A percentile compares a stretch with the other conserved stretches of the same genome.
phyloP scores from a whole-genome alignment of 2,888 invertebrate genomes.

The Marronus borbonicus region DNA sequence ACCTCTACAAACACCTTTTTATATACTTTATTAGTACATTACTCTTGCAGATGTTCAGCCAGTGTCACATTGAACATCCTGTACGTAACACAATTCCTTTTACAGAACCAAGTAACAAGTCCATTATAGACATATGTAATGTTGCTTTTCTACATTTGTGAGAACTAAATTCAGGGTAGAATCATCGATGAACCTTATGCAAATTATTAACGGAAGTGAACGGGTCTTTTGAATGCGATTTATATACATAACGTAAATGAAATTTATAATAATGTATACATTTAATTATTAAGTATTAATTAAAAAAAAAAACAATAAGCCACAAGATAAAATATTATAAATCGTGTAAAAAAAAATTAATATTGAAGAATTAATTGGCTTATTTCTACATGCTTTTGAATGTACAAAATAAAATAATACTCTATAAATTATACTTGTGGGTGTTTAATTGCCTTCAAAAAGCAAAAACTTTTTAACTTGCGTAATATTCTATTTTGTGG shows the following conservation, averaged over 20 bases:
- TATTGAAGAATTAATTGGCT: conserved; percentile 6
- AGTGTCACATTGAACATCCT: too few relatives aligned
- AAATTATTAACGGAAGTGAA: conserved; percentile 2
- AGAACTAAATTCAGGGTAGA: conserved; percentile 24
- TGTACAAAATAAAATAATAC: conserved; percentile 37
- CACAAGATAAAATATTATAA: conserved; percentile 41
- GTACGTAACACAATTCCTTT: too few relatives aligned
- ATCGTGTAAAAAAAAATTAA: conserved; percentile 1
- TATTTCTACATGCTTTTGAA: conserved; percentile 26
- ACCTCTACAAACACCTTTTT: too few relatives aligned
- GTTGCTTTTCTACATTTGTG: not conserved
- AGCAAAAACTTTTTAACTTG: not conserved
- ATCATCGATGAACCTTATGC: not conserved
- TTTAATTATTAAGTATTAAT: conserved; percentile 31
- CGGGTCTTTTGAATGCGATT: conserved; percentile 32
- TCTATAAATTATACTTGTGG: not conserved
- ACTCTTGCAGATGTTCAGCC: too few relatives aligned
- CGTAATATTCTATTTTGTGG: conserved; percentile 49
- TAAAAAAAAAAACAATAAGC: conserved; percentile 11
- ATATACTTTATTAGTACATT: too few relatives aligned
- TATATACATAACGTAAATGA: conserved; percentile 34
- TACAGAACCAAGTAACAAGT: too few relatives aligned
- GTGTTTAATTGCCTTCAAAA: conserved; percentile 11
- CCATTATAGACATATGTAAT: too few relatives aligned
- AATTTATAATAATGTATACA: conserved; percentile 40